Evolutionary conservation across 2,797 vertebrate species (phyloP), one percentile per base, ranked within the genome.

Genomic region (Gymnopithys bicolor): DNA sequence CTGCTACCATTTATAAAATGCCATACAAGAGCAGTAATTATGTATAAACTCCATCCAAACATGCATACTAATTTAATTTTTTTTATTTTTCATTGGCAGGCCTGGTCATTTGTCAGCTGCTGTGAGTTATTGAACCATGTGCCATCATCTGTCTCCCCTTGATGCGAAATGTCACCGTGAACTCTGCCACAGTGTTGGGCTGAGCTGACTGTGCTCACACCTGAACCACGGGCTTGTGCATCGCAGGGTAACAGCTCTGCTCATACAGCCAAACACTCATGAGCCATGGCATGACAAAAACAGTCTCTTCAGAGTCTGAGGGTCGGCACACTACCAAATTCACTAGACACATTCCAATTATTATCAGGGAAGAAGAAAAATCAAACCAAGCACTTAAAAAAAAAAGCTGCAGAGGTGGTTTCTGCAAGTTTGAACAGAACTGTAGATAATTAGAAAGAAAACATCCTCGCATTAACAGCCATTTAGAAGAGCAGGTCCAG

Each of bases 181-280:
- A 33, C 63, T 37, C 23, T 1, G 1, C 28, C 7, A 4, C 2
- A 10, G 12, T 0, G 4, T 4, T 8, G 37, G 49, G 22, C 11
- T 35, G 52, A 77, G 27, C 45, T 9, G 35, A 21, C 1, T 37
- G 52, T 2, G 22, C 43, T 67, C 52, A 9, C 39, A 64, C 35
- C 41, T 43, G 41, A 64, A 6, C 49, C 27, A 1, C 18, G 1
- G 6, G 33, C n/a, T 43, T 18, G 22, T 58, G 46, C 45, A 8
- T 43, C 41, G 8, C n/a, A 5, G 6, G 17, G 21, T 35, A 11
- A 32, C 14, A 24, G 25, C 19, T 52, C 32, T 39, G 32, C 43
- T 3, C 11, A 0, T 4, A 13, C 19, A 19, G 22, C 39, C 10
- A 1, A 30, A 51, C n/a, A 12, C 19, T 8, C 7, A 16, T 16